Conservation (phyloP, 2,888 invertebrate genomes). For the Heteromyza rotundicornis region DNA sequence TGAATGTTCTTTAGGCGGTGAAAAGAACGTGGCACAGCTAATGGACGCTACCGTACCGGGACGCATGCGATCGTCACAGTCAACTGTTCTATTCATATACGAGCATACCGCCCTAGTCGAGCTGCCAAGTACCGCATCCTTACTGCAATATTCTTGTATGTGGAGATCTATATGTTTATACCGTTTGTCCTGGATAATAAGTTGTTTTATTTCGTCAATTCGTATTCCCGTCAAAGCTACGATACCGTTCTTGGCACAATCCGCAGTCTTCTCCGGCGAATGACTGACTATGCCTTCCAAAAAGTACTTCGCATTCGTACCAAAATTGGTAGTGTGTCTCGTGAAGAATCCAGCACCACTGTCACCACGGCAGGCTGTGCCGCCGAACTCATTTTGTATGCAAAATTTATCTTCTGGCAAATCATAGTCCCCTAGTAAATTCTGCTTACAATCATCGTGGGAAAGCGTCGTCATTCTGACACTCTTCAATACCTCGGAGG, state of each 20-base stretch:
- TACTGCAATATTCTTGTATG: too few relatives aligned
- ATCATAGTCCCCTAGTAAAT: neutral
- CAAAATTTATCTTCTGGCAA: conserved; percentile 48
- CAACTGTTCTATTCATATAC: too few relatives aligned
- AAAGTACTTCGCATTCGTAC: neutral
- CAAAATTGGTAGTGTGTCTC: neutral
- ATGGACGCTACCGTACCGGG: conserved; percentile 32
- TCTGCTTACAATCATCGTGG: conserved; percentile 32
- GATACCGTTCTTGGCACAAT: conserved; percentile 22
- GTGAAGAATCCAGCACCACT: conserved; percentile 38
- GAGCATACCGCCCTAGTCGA: too few relatives aligned
- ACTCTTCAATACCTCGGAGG: conserved; percentile 24
- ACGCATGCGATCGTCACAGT: conserved; percentile 25
- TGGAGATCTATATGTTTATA: too few relatives aligned
- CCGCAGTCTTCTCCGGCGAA: conserved; percentile 7
- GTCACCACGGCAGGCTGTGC: conserved; percentile 33
- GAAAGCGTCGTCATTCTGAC: conserved; percentile 31
- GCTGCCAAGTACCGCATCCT: too few relatives aligned
- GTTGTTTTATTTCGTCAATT: too few relatives aligned
- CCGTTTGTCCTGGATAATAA: too few relatives aligned
- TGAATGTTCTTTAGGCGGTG: too few relatives aligned
- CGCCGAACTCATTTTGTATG: conserved; percentile 34
- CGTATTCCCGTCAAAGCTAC: conserved; percentile 25
- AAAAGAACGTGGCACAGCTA: conserved; percentile 25
- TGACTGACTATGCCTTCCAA: conserved; percentile 16